Base-by-base conservation (phyloP, 37 sponge, comb jelly and placozoan genomes). In the Oscarella lobularis region DNA sequence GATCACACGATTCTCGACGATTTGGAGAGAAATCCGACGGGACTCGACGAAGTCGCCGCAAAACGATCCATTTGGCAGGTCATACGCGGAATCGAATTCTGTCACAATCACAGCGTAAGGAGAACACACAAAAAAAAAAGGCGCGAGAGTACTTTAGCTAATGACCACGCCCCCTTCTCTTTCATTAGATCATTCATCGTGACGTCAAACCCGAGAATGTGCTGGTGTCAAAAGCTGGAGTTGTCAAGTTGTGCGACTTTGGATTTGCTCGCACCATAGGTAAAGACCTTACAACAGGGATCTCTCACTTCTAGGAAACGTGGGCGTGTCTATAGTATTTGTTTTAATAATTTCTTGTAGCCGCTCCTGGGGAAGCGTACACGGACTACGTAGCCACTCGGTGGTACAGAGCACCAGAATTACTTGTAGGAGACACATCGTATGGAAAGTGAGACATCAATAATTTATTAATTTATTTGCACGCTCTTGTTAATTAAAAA, bases 331-430 rank as follows among this genome's bases (percentile, higher is more conserved):
- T 20, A 9, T 4, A 31, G 1, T 72, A 37, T 34, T 30, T n/a
- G 1, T 2, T 36, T 27, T 69, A 2, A 2, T 14, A 2, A 29
- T 35, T 66, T 31, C 6, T 38, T 34, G 27, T 32, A 89, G 97
- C 97, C 29, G 89, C 83, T 29, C 94, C 98, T 37, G 91, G 91
- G 4, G 98, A 97, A 77, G 83, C 70, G 37, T 97, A 97, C 85
- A 97, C 98, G n/a, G 98, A 97, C 84, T 97, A 97, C 81, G 98
- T 97, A 5, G 98, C 98, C 4, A 97, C 98, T 32, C 76, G 98
- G 2, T 97, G 98, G 98, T 97, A 97, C 79, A 70, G 98, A 39
- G 93, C 98, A 2, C 98, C 98, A 3, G 98, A 97, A 40, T 81
- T 97, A 35, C 78, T 97, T n/a, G 98, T 97, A 55, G 98, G 98